Evolutionary conservation across 2,888 invertebrate genomes (phyloP).

Genomic region (Argynnis bischoffii): DNA sequence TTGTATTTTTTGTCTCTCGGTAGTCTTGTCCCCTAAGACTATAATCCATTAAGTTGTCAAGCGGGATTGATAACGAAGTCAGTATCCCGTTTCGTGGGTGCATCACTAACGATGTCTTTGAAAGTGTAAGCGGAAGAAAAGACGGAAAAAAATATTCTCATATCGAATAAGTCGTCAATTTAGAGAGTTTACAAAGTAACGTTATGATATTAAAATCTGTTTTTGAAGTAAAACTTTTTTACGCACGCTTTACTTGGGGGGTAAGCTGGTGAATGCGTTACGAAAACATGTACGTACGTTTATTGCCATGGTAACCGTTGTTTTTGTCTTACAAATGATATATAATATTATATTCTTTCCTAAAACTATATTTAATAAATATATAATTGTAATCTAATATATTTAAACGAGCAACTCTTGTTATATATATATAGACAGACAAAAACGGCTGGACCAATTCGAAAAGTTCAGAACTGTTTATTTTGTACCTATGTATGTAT

Average conservation of each 20-base stretch:
- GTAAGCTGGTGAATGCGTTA: too few species aligned
- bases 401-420: background rate
- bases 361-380: background rate
- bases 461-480: too few species aligned
- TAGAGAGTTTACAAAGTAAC: background rate
- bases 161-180: slow-evolving; percentile 7
- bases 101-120: slow-evolving; percentile 48
- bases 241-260: too few species aligned
- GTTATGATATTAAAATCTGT: too few species aligned
- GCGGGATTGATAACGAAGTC: slow-evolving; percentile 75
- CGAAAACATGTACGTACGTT: too few species aligned
- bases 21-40: slow-evolving; percentile 40
- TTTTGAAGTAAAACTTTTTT: slow-evolving; percentile 6
- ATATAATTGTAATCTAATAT: background rate
- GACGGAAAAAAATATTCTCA: slow-evolving; percentile 15
- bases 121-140: slow-evolving; percentile 16
- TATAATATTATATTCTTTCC: too few species aligned
- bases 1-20: slow-evolving; percentile 30
- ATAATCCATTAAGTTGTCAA: slow-evolving; percentile 75
- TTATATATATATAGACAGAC: too few species aligned
- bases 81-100: slow-evolving; percentile 68
- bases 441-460: too few species aligned
- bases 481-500: too few species aligned
- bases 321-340: too few species aligned
- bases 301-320: too few species aligned